Conservation (phyloP, 2,888 invertebrate species). For the Eulithis testata region DNA sequence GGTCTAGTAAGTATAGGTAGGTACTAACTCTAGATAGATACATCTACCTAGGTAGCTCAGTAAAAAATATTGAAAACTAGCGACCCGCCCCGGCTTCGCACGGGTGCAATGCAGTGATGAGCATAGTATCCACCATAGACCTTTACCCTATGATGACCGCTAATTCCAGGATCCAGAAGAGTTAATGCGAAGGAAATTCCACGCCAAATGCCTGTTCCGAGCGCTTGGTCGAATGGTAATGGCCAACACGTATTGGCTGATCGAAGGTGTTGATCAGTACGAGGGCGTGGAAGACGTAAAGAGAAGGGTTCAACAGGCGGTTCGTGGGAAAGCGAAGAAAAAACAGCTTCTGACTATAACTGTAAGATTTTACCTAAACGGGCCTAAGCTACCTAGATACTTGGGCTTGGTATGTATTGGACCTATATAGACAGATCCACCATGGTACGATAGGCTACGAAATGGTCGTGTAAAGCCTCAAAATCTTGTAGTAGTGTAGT, state of each 20-base stretch:
- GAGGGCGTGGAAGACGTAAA: slow-evolving; percentile 81
- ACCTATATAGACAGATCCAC: neutral
- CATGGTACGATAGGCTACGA: slow-evolving; percentile 2
- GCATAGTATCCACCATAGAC: no score
- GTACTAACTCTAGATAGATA: no score
- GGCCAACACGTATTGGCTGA: slow-evolving; percentile 84
- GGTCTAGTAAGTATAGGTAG: no score
- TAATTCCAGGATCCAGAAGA: slow-evolving; percentile 67
- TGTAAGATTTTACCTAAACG: slow-evolving; percentile 58
- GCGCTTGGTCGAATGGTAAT: slow-evolving; percentile 83
- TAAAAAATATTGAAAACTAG: no score
- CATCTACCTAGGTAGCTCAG: no score
- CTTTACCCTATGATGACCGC: no score
- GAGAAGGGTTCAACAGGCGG: slow-evolving; percentile 83
- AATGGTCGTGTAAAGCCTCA: no score
- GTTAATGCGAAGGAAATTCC: slow-evolving; percentile 66
- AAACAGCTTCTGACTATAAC: slow-evolving; percentile 77
- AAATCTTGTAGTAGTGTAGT: no score
- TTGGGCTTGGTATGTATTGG: no score
- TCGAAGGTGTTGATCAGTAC: slow-evolving; percentile 77
- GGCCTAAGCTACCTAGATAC: neutral
- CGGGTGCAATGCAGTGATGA: no score
- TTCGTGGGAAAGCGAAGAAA: slow-evolving; percentile 75
- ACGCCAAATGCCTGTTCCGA: slow-evolving; percentile 82
- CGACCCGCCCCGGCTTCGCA: no score